Percentiles rank a stretch among this genome's conserved stretches.
These are phyloP conservation scores for Ditylenchus dipsaci DNA, from an alignment of 1,140 invertebrate species.

Conservation along the genomic window DNA sequence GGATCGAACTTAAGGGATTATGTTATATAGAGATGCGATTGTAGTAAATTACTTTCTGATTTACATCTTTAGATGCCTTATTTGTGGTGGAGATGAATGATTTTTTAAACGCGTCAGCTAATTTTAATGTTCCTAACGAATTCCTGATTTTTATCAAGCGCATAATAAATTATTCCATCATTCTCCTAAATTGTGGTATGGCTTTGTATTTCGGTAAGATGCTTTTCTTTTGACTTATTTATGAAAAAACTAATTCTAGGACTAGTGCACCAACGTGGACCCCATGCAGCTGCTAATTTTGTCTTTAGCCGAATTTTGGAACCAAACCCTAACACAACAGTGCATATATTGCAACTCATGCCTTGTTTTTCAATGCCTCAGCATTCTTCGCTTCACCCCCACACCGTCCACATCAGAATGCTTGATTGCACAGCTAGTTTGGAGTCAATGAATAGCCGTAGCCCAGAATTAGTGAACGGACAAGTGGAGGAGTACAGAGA, in stretches of 20 bases:
- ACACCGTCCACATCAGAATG: constrained; percentile 22
- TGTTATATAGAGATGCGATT: too few relatives aligned
- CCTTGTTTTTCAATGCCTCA: constrained; percentile 38
- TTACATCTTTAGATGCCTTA: constrained; percentile 23
- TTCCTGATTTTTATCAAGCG: too few relatives aligned
- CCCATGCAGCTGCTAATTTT: constrained; percentile 11
- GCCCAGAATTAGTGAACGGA: not conserved
- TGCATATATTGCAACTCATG: constrained; percentile 28
- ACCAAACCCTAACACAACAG: not conserved
- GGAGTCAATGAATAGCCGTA: not conserved
- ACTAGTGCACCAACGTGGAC: constrained; percentile 31
- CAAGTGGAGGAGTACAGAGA: constrained; percentile 5
- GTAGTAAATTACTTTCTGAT: too few relatives aligned
- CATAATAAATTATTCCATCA: too few relatives aligned
- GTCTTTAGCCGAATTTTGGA: constrained; percentile 6
- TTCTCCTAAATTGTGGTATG: constrained; percentile 14
- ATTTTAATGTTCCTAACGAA: too few relatives aligned
- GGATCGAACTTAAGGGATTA: too few relatives aligned
- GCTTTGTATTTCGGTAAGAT: not conserved
- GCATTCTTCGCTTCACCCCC: constrained; percentile 27
- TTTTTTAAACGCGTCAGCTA: not conserved
- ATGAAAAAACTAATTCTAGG: constrained; percentile 1
- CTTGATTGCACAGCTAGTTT: constrained; percentile 34
- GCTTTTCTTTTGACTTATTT: not conserved
- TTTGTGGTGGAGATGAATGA: constrained; percentile 11